These are phyloP conservation scores for Bombus consobrinus DNA, from an alignment of 1,140 invertebrate genomes.

Conservation along the genomic window DNA sequence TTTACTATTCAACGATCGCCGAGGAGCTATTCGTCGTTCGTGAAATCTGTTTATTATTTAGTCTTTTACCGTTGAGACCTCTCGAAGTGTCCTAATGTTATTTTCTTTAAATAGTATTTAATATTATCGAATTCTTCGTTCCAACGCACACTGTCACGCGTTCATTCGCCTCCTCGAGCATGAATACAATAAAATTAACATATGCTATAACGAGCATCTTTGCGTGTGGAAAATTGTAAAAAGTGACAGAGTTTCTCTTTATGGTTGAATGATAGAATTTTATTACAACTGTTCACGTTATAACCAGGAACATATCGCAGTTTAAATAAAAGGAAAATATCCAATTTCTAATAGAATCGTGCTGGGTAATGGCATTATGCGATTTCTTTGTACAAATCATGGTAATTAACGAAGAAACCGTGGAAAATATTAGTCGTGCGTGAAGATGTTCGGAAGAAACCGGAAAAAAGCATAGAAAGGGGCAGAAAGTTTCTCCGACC, in stretches of 20 bases:
- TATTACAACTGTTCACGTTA: too few relatives aligned
- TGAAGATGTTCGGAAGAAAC: background rate
- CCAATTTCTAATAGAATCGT: background rate
- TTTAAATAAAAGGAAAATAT: background rate
- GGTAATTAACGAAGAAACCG: constrained; percentile 19
- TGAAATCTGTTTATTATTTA: constrained; percentile 19
- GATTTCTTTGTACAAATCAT: background rate
- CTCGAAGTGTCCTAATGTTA: constrained; percentile 34
- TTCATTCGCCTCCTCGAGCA: constrained; percentile 34
- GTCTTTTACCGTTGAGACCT: constrained; percentile 19
- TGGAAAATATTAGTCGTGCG: background rate
- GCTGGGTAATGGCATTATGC: background rate
- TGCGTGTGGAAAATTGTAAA: too few relatives aligned
- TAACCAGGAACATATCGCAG: constrained; percentile 12
- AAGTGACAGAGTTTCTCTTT: background rate
- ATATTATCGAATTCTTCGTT: constrained; percentile 63
- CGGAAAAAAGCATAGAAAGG: background rate
- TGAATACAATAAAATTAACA: background rate
- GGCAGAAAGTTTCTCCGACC: constrained; percentile 28
- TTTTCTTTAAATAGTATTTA: constrained; percentile 57
- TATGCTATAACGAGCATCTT: too few relatives aligned
- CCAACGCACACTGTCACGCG: constrained; percentile 59
- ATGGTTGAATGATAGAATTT: background rate
- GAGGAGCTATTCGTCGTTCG: constrained; percentile 35
- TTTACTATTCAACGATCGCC: background rate